Evolutionary conservation across 2,797 vertebrate genomes (phyloP).

Genomic region (Sandelia bainsii): DNA sequence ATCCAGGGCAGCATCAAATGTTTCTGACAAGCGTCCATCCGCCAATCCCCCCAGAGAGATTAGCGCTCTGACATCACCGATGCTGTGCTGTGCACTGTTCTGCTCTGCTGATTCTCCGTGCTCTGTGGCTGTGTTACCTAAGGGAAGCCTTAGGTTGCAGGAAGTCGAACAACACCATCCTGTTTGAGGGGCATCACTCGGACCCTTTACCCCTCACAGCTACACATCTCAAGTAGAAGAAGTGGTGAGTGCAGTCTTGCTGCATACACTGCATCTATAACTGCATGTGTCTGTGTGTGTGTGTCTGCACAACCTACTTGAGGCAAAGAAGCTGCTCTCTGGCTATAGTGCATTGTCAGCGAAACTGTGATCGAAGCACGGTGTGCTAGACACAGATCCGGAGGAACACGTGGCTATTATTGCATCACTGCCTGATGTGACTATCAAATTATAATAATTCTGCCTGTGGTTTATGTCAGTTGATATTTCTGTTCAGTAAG

Average conservation of each 20-base stretch:
- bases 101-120: slow-evolving; percentile 62
- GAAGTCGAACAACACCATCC: slow-evolving; percentile 40
- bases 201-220: not conserved
- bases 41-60: slow-evolving; percentile 86
- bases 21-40: slow-evolving; percentile 82
- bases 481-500: slow-evolving; percentile 21
- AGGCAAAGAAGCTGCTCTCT: slow-evolving; percentile 54
- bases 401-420: slow-evolving; percentile 36
- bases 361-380: slow-evolving; percentile 38
- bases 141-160: slow-evolving; percentile 78
- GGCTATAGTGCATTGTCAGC: slow-evolving; percentile 65
- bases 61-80: slow-evolving; percentile 90
- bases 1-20: slow-evolving; percentile 79
- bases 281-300: slow-evolving; percentile 14
- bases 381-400: slow-evolving; percentile 49
- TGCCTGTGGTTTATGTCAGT: slow-evolving; percentile 22
- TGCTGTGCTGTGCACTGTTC: slow-evolving; percentile 75
- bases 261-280: slow-evolving; percentile 26
- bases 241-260: slow-evolving; percentile 25
- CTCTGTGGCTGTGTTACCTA: slow-evolving; percentile 83
- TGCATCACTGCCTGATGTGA: slow-evolving; percentile 24
- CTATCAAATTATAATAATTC: slow-evolving; percentile 17
- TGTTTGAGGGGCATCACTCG: slow-evolving; percentile 8
- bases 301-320: slow-evolving; percentile 57
- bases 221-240: slow-evolving; percentile 16